Percentiles rank a stretch among this genome's conserved stretches.
Evolutionary conservation across 2,888 invertebrate species (phyloP).

Genomic region (Formica aserva): DNA sequence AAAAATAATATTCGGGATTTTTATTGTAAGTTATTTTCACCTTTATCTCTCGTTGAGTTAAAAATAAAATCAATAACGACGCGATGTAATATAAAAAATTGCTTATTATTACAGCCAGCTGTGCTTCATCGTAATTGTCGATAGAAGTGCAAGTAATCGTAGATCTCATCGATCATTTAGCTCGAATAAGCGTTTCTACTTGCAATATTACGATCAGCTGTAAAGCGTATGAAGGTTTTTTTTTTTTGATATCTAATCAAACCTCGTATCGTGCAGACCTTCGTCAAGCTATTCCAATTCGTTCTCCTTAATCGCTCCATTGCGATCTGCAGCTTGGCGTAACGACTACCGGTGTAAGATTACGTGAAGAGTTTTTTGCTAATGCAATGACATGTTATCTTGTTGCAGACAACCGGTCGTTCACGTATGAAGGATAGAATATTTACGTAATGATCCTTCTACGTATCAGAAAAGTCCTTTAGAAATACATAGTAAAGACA

Average conservation of each 20-base stretch:
- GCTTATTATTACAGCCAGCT: constrained; percentile 26
- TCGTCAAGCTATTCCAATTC: background rate
- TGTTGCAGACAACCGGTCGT: constrained; percentile 1
- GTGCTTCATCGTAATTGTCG: constrained; percentile 3
- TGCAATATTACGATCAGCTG: background rate
- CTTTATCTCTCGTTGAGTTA: constrained; percentile 7
- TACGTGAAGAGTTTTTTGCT: constrained; percentile 17
- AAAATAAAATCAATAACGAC: constrained; percentile 23
- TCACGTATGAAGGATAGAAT: background rate
- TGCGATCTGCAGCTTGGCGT: background rate
- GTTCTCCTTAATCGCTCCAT: background rate
- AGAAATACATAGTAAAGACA: background rate
- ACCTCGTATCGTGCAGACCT: background rate
- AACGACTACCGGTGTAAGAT: constrained; percentile 13
- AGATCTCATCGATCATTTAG: constrained; percentile 5
- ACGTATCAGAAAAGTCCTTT: constrained; percentile 23
- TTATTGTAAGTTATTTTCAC: background rate
- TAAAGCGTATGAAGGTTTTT: constrained; percentile 4
- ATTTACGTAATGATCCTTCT: constrained; percentile 33
- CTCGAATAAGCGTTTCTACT: constrained; percentile 7
- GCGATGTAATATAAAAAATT: constrained; percentile 2
- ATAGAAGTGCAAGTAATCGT: background rate
- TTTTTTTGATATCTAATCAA: constrained; percentile 37
- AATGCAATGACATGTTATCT: constrained; percentile 25
- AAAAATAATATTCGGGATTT: constrained; percentile 14